A percentile compares a stretch with the other conserved stretches of the same genome.
Conservation (phyloP, 2,113 vertebrate genomes). For the Tautogolabrus adspersus region DNA sequence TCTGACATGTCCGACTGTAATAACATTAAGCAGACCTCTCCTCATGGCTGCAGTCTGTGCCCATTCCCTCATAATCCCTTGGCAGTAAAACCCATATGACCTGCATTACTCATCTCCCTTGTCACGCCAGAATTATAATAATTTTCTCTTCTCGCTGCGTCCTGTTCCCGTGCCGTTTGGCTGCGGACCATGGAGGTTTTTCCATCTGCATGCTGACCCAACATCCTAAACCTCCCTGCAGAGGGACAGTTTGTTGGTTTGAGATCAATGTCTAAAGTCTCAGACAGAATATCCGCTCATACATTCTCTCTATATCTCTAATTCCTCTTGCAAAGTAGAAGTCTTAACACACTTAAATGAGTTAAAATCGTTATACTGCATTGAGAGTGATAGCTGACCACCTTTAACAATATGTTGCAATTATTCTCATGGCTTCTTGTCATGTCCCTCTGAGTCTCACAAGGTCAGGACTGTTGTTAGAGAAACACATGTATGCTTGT, state of each 20-base stretch:
- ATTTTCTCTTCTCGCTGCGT: slow-evolving; percentile 44
- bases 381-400: no score
- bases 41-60: slow-evolving; percentile 61
- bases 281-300: neutral
- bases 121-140: slow-evolving; percentile 78
- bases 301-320: neutral
- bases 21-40: slow-evolving; percentile 68
- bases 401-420: no score
- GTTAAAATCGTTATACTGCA: neutral
- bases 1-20: slow-evolving; percentile 52
- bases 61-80: slow-evolving; percentile 74
- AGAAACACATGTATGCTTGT: no score
- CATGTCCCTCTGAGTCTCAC: no score
- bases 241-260: slow-evolving; percentile 9
- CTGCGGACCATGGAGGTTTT: slow-evolving; percentile 32
- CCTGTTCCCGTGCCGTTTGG: slow-evolving; percentile 63
- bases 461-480: no score
- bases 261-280: slow-evolving; percentile 5
- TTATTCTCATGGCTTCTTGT: no score
- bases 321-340: neutral
- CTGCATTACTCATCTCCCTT: slow-evolving; percentile 78
- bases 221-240: slow-evolving; percentile 5
- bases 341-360: neutral
- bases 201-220: slow-evolving; percentile 63
- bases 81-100: slow-evolving; percentile 81